Percentiles rank a stretch among this genome's conserved stretches.
Conservation (phyloP, 2,888 invertebrate species). For the Andrena praecox region DNA sequence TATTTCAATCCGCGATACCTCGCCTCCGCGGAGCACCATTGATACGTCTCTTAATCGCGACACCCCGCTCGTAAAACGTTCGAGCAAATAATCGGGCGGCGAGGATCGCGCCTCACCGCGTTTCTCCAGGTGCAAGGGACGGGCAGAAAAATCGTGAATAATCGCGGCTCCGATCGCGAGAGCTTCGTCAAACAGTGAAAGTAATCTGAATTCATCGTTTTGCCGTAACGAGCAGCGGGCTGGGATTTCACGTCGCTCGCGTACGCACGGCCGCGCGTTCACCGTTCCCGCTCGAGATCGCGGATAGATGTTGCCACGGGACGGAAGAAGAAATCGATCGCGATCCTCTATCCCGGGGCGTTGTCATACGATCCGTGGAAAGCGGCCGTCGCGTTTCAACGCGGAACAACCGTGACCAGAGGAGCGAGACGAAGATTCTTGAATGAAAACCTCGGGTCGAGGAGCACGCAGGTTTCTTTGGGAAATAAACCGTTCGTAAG, state of each 20-base stretch:
- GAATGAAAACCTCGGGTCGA: conserved; percentile 1
- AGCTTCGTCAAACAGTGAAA: conserved; percentile 68
- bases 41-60: no score
- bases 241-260: conserved; percentile 34
- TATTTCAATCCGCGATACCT: conserved; percentile 48
- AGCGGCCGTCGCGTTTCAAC: conserved; percentile 19
- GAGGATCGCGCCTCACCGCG: no score
- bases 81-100: neutral
- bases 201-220: conserved; percentile 66
- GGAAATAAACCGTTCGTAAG: neutral
- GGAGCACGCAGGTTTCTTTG: neutral
- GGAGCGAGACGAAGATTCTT: neutral
- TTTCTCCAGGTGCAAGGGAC: neutral
- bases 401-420: neutral
- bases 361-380: conserved; percentile 58
- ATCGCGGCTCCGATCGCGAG: conserved; percentile 50
- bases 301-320: conserved; percentile 39
- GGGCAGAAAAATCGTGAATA: conserved; percentile 30
- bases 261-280: conserved; percentile 1
- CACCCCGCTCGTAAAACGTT: neutral
- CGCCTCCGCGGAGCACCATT: neutral
- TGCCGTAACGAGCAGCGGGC: conserved; percentile 25
- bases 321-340: conserved; percentile 64
- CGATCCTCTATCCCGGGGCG: conserved; percentile 41
- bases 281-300: conserved; percentile 42